Conservation (phyloP, 2,113 vertebrate species). For the Rhipidura dahli region DNA sequence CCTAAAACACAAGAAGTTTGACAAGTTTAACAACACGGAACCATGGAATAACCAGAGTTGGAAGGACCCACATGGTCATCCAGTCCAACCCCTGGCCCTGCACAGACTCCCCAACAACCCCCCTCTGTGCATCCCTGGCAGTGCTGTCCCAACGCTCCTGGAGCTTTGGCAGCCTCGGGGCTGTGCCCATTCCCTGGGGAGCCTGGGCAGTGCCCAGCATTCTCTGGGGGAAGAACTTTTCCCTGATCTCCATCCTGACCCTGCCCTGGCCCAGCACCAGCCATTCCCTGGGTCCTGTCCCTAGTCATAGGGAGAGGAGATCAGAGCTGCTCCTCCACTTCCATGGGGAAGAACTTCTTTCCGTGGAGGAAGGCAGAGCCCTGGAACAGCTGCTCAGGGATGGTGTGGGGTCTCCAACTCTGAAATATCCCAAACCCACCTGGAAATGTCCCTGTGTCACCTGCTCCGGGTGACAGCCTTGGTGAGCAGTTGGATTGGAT, state of each 20-base stretch:
- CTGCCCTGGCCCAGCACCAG: background rate
- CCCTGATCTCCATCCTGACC: fast-evolving
- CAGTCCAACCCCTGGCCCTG: background rate
- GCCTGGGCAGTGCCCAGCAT: background rate
- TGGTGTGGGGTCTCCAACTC: too few species aligned
- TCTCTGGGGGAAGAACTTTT: background rate
- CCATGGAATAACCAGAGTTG: background rate
- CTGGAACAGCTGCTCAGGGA: background rate
- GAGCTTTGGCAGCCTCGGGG: background rate
- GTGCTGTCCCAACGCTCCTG: fast-evolving
- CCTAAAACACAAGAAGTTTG: background rate
- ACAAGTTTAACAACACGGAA: background rate
- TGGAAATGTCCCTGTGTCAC: background rate
- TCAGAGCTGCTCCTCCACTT: background rate
- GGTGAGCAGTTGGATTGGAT: too few species aligned
- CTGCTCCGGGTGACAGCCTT: background rate
- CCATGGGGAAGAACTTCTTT: background rate
- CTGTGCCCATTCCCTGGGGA: background rate
- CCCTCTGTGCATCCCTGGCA: background rate
- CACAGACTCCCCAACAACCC: background rate
- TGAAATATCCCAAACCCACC: background rate
- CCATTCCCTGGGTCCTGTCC: background rate
- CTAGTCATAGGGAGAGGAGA: background rate
- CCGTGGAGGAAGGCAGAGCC: background rate
- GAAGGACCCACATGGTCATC: background rate